phyloP scores from a whole-genome alignment of 2,888 invertebrate genomes.

The Hemithea aestivaria region DNA sequence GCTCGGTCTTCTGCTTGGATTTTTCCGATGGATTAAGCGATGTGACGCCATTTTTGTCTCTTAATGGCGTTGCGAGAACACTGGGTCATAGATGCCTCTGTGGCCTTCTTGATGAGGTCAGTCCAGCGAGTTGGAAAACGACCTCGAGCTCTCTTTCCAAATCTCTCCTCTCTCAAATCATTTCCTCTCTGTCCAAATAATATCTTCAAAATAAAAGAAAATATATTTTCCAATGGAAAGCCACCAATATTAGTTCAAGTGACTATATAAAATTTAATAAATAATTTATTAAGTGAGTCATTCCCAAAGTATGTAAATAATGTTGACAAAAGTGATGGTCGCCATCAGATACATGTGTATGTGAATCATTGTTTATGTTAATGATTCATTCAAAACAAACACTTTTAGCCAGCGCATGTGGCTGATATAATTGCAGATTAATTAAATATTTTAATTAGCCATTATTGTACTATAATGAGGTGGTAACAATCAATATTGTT shows the following conservation, averaged over 20 bases:
- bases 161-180: no score
- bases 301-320: conserved; percentile 35
- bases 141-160: no score
- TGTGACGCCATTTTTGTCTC: no score
- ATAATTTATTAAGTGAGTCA: conserved; percentile 37
- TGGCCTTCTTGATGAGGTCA: no score
- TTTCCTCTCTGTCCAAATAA: no score
- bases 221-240: neutral
- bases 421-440: conserved; percentile 33
- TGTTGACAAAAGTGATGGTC: conserved; percentile 30
- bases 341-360: conserved; percentile 45
- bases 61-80: no score
- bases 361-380: conserved; percentile 46
- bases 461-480: conserved; percentile 15
- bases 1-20: no score
- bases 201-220: neutral
- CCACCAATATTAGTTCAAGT: conserved; percentile 38
- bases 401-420: conserved; percentile 26
- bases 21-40: no score
- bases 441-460: conserved; percentile 37
- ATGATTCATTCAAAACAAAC: conserved; percentile 44
- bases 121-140: no score
- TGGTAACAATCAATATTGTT: conserved; percentile 24
- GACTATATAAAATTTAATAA: conserved; percentile 17
- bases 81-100: no score